A percentile compares a stretch with the other conserved stretches of the same genome.
These are phyloP conservation scores for Maconellicoccus hirsutus DNA, from an alignment of 1,140 invertebrate genomes.

Conservation along the genomic window DNA sequence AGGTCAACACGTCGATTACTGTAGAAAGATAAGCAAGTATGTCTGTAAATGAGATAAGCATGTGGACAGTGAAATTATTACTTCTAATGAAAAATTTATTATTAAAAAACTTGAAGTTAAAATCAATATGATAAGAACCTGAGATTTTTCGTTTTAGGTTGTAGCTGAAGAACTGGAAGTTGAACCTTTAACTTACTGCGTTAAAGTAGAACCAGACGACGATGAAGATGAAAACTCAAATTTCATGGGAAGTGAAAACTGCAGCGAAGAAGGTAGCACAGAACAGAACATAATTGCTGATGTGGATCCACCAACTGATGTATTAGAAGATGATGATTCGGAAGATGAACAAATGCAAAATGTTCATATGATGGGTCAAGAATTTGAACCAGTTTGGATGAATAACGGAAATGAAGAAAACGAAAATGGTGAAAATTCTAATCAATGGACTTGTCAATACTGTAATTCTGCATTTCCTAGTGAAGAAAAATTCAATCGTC, in stretches of 20 bases:
- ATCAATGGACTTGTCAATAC: conserved; percentile 5
- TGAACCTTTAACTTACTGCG: background rate
- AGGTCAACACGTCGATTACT: no score
- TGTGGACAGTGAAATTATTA: no score
- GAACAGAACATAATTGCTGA: background rate
- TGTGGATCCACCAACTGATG: background rate
- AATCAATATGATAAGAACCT: no score
- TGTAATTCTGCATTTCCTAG: background rate
- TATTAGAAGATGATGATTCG: background rate
- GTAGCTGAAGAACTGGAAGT: background rate
- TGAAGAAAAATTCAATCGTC: conserved; percentile 5
- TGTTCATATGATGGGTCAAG: background rate
- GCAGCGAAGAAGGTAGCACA: background rate
- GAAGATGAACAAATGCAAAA: background rate
- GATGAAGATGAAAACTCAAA: conserved; percentile 6
- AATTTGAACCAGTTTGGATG: conserved; percentile 14
- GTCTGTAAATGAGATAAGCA: no score
- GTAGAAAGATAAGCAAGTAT: no score
- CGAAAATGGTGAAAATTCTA: background rate
- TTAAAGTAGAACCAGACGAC: conserved; percentile 1
- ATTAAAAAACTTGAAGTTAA: no score
- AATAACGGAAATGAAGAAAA: conserved; percentile 12
- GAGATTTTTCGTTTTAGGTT: no score
- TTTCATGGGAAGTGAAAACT: background rate
- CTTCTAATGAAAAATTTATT: no score